These are phyloP conservation scores for Drosophila tanythrix DNA, from an alignment of 2,888 invertebrate species.

Conservation along the genomic window DNA sequence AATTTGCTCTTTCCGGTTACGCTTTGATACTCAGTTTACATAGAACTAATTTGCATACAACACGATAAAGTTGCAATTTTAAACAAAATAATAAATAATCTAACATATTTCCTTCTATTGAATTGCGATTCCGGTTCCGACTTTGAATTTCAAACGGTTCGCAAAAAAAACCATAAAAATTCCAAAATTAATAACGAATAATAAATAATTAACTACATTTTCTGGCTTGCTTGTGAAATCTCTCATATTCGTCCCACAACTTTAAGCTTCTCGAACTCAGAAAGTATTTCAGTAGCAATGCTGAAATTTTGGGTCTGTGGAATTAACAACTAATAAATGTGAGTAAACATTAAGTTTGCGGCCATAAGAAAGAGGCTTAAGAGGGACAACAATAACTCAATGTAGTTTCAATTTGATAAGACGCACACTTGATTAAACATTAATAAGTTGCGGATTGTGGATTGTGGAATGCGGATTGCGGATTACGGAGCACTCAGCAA, in stretches of 20 bases:
- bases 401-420: slow-evolving; percentile 26
- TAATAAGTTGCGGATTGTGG: slow-evolving; percentile 43
- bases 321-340: background rate
- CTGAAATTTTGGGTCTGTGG: background rate
- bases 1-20: background rate
- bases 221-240: background rate
- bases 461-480: slow-evolving; percentile 4
- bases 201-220: background rate
- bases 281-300: background rate
- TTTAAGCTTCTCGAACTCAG: background rate
- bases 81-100: background rate
- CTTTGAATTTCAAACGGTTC: background rate
- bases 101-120: background rate
- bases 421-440: slow-evolving; percentile 66
- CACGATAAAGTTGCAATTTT: rapidly evolving
- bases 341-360: slow-evolving; percentile 7
- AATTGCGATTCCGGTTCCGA: background rate
- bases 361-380: background rate
- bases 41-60: background rate
- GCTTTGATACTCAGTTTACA: background rate
- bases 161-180: rapidly evolving
- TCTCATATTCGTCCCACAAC: background rate
- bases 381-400: background rate
- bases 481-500: slow-evolving; percentile 24
- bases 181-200: too few species aligned